A percentile compares a stretch with the other conserved stretches of the same genome.
Evolutionary conservation across 2,888 invertebrate genomes (phyloP).

Genomic region (Diploptera punctata): DNA sequence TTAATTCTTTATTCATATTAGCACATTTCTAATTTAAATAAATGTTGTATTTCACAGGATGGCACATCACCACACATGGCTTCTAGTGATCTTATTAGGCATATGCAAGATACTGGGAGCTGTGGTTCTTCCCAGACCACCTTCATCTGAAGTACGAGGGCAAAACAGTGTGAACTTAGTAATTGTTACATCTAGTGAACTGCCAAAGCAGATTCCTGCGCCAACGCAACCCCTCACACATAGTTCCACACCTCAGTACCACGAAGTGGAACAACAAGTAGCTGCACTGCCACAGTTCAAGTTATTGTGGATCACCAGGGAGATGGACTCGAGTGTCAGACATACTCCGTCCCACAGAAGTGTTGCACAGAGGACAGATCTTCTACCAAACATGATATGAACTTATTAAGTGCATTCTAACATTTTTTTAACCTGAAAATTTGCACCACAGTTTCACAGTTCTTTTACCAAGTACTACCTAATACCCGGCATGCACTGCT

Average conservation of each 20-base stretch:
- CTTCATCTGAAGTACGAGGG: conserved; percentile 10
- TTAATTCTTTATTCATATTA: too few relatives aligned
- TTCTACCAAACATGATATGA: conserved; percentile 46
- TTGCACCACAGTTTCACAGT: too few relatives aligned
- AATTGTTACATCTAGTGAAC: conserved; percentile 52
- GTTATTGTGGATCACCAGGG: conserved; percentile 38
- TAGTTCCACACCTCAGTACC: conserved; percentile 42
- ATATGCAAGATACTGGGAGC: neutral
- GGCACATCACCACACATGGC: conserved; percentile 12
- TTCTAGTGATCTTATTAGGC: neutral
- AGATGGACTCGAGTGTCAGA: too few relatives aligned
- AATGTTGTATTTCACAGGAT: neutral
- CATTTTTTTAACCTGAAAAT: too few relatives aligned
- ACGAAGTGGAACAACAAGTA: conserved; percentile 35
- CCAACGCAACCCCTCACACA: conserved; percentile 51
- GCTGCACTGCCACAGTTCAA: conserved; percentile 36
- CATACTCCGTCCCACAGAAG: conserved; percentile 49
- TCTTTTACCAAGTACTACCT: too few relatives aligned
- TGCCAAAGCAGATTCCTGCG: conserved; percentile 56
- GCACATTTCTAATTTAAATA: too few relatives aligned
- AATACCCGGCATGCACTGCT: too few relatives aligned
- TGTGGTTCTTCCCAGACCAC: conserved; percentile 41
- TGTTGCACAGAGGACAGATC: conserved; percentile 47
- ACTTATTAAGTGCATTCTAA: neutral
- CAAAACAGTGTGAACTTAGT: conserved; percentile 42